Evolutionary conservation across 2,113 vertebrate species (phyloP).

Genomic region (Psophia crepitans): DNA sequence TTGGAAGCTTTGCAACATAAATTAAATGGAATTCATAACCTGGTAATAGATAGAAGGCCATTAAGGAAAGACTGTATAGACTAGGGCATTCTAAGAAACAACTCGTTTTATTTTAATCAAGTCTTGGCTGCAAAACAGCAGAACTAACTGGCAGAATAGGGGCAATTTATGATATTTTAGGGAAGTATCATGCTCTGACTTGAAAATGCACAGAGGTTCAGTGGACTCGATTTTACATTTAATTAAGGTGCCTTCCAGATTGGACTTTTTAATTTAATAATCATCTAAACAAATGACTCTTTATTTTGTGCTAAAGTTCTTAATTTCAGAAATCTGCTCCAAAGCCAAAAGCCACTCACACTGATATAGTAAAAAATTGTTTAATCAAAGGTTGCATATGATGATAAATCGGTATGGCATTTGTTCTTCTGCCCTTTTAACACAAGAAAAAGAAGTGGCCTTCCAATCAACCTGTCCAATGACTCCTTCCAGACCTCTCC

Average conservation of each 20-base stretch:
- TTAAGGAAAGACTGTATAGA: constrained; percentile 7
- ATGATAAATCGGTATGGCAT: constrained; percentile 53
- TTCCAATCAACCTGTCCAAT: constrained; percentile 17
- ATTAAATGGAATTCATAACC: not conserved
- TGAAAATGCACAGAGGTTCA: constrained; percentile 34
- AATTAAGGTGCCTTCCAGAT: constrained; percentile 32
- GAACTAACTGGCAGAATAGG: constrained; percentile 28
- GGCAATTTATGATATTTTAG: constrained; percentile 55
- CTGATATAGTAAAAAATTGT: not conserved
- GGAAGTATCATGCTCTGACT: constrained; percentile 5
- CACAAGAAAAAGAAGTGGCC: not conserved
- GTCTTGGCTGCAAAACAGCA: constrained; percentile 24
- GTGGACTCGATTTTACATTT: not conserved
- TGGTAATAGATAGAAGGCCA: not conserved
- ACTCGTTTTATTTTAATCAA: constrained; percentile 14
- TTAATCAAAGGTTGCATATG: constrained; percentile 40
- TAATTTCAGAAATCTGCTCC: constrained; percentile 10
- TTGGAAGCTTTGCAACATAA: not conserved
- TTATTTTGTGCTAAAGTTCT: constrained; percentile 28
- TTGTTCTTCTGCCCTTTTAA: constrained; percentile 10
- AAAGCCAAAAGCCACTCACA: constrained; percentile 3
- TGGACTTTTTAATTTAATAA: constrained; percentile 42
- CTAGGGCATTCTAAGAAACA: not conserved
- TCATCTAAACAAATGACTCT: constrained; percentile 27
- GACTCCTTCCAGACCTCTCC: not conserved